Percentiles rank a stretch among this genome's conserved stretches.
Conservation (phyloP, 1,140 invertebrate species). For the Rhyzopertha dominica region DNA sequence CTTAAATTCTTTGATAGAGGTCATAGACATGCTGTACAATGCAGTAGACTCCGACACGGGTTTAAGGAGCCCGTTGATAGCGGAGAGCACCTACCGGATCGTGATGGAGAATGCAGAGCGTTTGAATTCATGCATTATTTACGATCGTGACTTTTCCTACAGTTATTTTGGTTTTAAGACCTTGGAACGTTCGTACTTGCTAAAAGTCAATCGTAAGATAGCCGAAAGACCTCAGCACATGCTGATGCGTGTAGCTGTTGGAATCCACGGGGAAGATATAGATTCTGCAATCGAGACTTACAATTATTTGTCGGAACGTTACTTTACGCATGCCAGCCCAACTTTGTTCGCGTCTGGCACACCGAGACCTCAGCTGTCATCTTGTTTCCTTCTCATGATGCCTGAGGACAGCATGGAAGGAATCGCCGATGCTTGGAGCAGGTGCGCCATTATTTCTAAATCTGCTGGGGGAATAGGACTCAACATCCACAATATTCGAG, state of each 20-base stretch:
- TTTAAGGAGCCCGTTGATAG: constrained; percentile 74
- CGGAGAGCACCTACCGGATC: constrained; percentile 75
- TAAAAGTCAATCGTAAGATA: constrained; percentile 92
- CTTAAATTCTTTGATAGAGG: constrained; percentile 62
- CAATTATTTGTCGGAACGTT: constrained; percentile 90
- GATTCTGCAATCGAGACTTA: constrained; percentile 95
- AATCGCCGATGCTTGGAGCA: constrained; percentile 92
- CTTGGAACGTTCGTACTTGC: constrained; percentile 89
- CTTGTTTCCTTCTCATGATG: constrained; percentile 96
- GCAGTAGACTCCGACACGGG: constrained; percentile 71
- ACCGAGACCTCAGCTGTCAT: constrained; percentile 85
- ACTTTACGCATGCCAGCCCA: constrained; percentile 97
- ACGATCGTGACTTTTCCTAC: constrained; percentile 95
- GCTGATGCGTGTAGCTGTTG: constrained; percentile 96
- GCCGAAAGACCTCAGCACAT: constrained; percentile 97
- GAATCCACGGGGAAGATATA: constrained; percentile 93
- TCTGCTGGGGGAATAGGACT: constrained; percentile 96
- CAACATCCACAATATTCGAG: constrained; percentile 94
- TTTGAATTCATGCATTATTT: constrained; percentile 94
- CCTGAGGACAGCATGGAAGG: constrained; percentile 95
- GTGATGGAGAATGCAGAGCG: constrained; percentile 82
- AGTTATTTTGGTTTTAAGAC: constrained; percentile 99
- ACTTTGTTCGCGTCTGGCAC: constrained; percentile 96
- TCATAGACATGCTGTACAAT: constrained; percentile 82
- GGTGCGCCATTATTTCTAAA: constrained; percentile 96